phyloP scores from a whole-genome alignment of 2,888 invertebrate genomes.

The Anagyrus pseudococci region DNA sequence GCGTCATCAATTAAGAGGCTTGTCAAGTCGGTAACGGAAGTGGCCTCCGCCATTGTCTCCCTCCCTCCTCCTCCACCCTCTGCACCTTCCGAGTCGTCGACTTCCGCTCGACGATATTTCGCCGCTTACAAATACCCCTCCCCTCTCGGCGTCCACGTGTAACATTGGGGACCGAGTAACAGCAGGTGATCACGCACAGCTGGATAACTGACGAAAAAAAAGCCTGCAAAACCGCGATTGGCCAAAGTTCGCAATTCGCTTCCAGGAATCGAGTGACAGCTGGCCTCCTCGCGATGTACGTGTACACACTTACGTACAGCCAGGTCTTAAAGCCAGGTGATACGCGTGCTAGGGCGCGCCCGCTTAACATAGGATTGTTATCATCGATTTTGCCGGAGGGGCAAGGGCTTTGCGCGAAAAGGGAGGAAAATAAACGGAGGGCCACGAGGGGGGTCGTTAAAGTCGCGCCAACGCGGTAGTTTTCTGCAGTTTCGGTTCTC shows the following conservation, averaged over 20 bases:
- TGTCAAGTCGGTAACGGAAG: constrained; percentile 24
- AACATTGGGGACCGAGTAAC: constrained; percentile 22
- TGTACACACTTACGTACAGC: too few species aligned
- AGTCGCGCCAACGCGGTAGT: neutral
- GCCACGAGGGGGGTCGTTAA: neutral
- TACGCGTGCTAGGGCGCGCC: neutral
- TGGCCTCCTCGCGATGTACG: constrained; percentile 32
- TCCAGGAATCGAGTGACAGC: constrained; percentile 27
- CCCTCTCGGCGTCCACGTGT: neutral
- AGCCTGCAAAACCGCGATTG: too few species aligned
- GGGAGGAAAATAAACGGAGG: neutral
- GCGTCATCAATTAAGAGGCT: constrained; percentile 27
- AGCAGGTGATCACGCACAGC: constrained; percentile 57
- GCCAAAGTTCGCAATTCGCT: constrained; percentile 27
- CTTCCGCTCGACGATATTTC: constrained; percentile 53
- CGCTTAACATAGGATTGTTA: constrained; percentile 1
- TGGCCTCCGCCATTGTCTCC: constrained; percentile 21
- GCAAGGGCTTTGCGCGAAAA: neutral
- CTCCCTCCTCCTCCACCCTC: constrained; percentile 32
- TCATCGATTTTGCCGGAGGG: constrained; percentile 13
- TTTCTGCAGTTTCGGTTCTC: neutral
- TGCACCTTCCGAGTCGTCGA: constrained; percentile 31
- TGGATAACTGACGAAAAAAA: constrained; percentile 38
- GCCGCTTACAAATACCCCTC: too few species aligned
- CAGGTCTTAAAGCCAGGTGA: too few species aligned